Percentiles rank a stretch among this genome's conserved stretches.
Evolutionary conservation across 2,888 invertebrate genomes (phyloP).

Genomic region (Invenusta paracnida): DNA sequence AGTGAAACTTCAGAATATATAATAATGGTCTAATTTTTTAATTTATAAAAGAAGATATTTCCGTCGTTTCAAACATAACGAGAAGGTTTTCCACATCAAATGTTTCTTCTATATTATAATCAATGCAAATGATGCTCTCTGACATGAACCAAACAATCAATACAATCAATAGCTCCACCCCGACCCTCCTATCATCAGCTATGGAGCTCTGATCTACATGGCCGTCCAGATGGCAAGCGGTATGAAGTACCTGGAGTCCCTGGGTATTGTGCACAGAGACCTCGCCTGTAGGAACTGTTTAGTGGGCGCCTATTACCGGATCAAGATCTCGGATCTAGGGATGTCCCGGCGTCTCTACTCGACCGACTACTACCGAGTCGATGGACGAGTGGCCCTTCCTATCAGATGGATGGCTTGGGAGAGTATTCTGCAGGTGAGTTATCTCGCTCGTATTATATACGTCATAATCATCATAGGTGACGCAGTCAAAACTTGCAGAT

Average conservation of each 20-base stretch:
- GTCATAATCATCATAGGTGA: no score
- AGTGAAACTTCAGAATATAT: no score
- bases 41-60: no score
- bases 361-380: slow-evolving; percentile 76
- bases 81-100: no score
- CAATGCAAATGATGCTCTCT: no score
- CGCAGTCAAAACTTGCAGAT: no score
- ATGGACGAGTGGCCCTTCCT: slow-evolving; percentile 74
- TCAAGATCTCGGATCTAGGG: slow-evolving; percentile 79
- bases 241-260: slow-evolving; percentile 75
- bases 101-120: no score
- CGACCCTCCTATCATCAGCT: slow-evolving; percentile 68
- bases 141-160: slow-evolving; percentile 76
- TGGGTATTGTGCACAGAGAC: slow-evolving; percentile 79
- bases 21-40: no score
- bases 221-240: slow-evolving; percentile 78
- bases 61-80: no score
- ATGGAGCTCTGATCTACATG: slow-evolving; percentile 75
- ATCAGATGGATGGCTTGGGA: slow-evolving; percentile 88
- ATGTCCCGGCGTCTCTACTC: slow-evolving; percentile 76
- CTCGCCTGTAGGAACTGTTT: slow-evolving; percentile 74
- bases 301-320: slow-evolving; percentile 71
- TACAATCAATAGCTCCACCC: no score
- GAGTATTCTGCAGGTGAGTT: slow-evolving; percentile 66
- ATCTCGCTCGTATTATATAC: not conserved